Evolutionary conservation across 2,113 vertebrate genomes (phyloP).

Genomic region (Nicator chloris): DNA sequence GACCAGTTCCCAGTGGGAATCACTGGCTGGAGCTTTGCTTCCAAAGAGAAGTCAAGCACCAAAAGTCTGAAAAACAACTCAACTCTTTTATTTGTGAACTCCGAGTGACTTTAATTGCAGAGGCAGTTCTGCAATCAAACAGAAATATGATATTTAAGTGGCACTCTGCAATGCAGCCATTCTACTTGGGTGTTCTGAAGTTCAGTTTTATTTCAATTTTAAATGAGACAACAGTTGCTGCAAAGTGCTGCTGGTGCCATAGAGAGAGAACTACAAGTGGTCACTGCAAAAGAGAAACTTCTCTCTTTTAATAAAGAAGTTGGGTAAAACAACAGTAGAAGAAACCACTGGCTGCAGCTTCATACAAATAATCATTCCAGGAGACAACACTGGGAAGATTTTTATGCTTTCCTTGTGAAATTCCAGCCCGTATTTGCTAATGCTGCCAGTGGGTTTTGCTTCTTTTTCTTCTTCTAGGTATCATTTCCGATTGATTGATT

Average conservation of each 20-base stretch:
- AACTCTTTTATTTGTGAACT: not conserved
- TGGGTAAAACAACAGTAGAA: not conserved
- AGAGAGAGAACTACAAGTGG: not conserved
- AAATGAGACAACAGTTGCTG: not conserved
- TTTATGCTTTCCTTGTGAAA: not conserved
- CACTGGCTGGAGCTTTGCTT: not conserved
- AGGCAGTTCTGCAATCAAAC: not conserved
- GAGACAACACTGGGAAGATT: not conserved
- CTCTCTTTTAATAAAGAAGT: not conserved
- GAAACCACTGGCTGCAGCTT: not conserved
- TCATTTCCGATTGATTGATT: not conserved
- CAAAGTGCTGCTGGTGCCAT: not conserved
- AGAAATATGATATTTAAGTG: not conserved
- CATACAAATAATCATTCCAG: not conserved
- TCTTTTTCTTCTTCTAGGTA: not conserved
- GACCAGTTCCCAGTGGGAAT: not conserved
- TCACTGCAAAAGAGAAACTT: not conserved
- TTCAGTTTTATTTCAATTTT: not conserved
- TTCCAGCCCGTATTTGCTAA: not conserved
- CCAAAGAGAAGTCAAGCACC: not conserved
- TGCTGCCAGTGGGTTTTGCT: not conserved
- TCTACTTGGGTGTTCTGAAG: not conserved
- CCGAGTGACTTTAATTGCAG: not conserved
- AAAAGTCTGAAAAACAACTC: not conserved
- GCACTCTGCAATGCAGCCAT: not conserved